Conservation (phyloP, 2,797 vertebrate genomes). For the Tamandua tetradactyla region DNA sequence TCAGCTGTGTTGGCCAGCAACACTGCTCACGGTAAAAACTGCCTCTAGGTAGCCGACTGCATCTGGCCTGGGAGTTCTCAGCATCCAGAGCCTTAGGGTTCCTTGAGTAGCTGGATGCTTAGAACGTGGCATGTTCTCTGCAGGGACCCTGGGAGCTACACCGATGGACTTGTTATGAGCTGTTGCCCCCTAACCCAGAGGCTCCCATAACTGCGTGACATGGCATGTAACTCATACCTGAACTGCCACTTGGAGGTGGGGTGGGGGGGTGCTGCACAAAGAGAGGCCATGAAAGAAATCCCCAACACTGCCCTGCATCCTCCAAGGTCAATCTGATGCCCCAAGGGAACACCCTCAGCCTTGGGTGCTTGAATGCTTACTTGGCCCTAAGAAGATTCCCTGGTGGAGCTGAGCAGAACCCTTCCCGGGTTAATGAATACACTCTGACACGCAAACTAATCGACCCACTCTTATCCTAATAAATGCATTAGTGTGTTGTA, state of each 20-base stretch:
- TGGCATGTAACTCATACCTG: not conserved
- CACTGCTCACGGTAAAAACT: not conserved
- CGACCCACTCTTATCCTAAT: not conserved
- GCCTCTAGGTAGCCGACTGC: not conserved
- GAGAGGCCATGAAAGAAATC: not conserved
- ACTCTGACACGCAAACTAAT: not conserved
- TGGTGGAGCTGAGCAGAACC: not conserved
- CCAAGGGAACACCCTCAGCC: too few relatives aligned
- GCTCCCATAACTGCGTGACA: not conserved
- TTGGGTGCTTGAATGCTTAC: not conserved
- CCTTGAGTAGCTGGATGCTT: not conserved
- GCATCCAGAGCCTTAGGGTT: not conserved
- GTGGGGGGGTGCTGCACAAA: too few relatives aligned
- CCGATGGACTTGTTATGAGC: not conserved
- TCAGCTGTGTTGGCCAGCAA: accelerated
- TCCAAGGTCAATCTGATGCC: not conserved
- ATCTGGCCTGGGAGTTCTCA: not conserved
- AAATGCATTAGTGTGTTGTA: not conserved
- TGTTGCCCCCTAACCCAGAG: not conserved
- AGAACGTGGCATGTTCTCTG: not conserved
- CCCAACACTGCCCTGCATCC: accelerated
- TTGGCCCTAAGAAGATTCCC: not conserved
- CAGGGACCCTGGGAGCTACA: not conserved
- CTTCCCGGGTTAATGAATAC: not conserved
- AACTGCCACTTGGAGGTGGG: not conserved